These are phyloP conservation scores for Pimephales promelas DNA, from an alignment of 2,113 vertebrate genomes.

Conservation along the genomic window DNA sequence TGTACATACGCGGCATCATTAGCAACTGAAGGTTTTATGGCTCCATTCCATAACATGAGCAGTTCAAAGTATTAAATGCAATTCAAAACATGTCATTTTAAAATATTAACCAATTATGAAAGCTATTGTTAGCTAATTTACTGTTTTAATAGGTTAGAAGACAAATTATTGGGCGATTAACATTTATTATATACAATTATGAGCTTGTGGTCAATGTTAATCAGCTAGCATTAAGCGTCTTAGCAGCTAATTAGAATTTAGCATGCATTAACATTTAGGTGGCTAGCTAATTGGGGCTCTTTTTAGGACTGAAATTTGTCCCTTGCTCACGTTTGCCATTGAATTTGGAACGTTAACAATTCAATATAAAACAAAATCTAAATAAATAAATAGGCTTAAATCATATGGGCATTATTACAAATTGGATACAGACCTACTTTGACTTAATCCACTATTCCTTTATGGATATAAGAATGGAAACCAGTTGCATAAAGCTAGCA, in stretches of 20 bases:
- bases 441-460: slow-evolving; percentile 3
- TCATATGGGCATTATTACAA: background rate
- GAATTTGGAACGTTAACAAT: background rate
- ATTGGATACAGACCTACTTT: slow-evolving; percentile 6
- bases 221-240: background rate
- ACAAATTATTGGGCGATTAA: background rate
- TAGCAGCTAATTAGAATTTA: slow-evolving; percentile 15
- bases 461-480: slow-evolving; percentile 15
- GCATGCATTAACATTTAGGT: slow-evolving; percentile 11
- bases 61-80: background rate
- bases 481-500: slow-evolving; percentile 25
- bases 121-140: background rate
- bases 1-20: background rate
- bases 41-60: background rate
- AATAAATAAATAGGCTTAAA: background rate
- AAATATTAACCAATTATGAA: slow-evolving; percentile 8
- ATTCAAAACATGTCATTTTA: slow-evolving; percentile 12
- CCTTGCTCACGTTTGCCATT: background rate
- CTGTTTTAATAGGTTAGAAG: slow-evolving; percentile 3
- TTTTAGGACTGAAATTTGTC: background rate
- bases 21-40: background rate
- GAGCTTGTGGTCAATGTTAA: slow-evolving; percentile 15
- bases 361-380: background rate
- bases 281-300: background rate
- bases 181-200: slow-evolving; percentile 10